Conservation (phyloP, 1,140 invertebrate genomes). For the Drosophila orena region DNA sequence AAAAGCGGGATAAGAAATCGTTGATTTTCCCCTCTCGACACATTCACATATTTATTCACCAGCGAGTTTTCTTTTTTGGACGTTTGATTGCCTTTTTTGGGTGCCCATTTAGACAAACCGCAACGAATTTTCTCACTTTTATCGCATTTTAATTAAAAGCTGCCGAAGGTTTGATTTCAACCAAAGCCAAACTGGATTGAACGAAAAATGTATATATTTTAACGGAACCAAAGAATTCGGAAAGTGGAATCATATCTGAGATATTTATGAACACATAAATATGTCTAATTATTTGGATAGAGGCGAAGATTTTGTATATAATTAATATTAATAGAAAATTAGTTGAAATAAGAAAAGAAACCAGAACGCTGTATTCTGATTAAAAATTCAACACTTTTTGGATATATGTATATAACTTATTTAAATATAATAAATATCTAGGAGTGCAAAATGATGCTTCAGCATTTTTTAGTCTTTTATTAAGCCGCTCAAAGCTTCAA, state of each 20-base stretch:
- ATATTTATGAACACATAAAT: constrained; percentile 79
- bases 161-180: constrained; percentile 54
- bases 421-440: too few relatives aligned
- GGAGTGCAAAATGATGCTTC: too few relatives aligned
- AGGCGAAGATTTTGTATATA: constrained; percentile 37
- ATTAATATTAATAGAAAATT: constrained; percentile 45
- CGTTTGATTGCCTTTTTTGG: constrained; percentile 47
- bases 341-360: constrained; percentile 13
- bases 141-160: constrained; percentile 77
- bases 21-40: constrained; percentile 38
- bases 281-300: constrained; percentile 78
- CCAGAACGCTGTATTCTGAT: neutral
- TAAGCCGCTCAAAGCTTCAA: too few relatives aligned
- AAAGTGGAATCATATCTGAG: constrained; percentile 60
- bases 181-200: constrained; percentile 42
- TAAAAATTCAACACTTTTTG: too few relatives aligned
- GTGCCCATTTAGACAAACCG: constrained; percentile 63
- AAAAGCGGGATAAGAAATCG: constrained; percentile 65
- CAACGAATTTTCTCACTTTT: constrained; percentile 68
- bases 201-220: constrained; percentile 1
- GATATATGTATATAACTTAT: too few relatives aligned
- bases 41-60: constrained; percentile 28
- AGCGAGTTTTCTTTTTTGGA: constrained; percentile 31
- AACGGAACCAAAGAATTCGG: constrained; percentile 10
- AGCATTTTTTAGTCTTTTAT: too few relatives aligned